Evolutionary conservation across 2,888 invertebrate species (phyloP).

Genomic region (Polydrusus pterygomalis): DNA sequence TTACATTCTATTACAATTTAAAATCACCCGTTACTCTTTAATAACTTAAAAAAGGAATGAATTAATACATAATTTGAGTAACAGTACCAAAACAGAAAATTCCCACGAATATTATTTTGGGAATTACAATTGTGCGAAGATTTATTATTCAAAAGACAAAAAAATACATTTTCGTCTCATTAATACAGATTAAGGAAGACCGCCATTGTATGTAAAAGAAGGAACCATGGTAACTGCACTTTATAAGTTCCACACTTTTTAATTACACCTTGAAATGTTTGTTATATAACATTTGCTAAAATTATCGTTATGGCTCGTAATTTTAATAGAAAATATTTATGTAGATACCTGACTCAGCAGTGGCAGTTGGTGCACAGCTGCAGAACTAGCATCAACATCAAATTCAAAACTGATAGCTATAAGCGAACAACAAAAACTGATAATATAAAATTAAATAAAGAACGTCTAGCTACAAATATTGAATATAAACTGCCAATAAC

Average conservation of each 20-base stretch:
- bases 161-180: conserved; percentile 19
- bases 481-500: too few relatives aligned
- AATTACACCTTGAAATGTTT: background rate
- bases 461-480: too few relatives aligned
- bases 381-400: too few relatives aligned
- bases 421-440: too few relatives aligned
- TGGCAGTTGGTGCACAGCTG: too few relatives aligned
- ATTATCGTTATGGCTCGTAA: background rate
- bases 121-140: conserved; percentile 5
- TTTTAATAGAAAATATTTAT: background rate
- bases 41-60: background rate
- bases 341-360: too few relatives aligned
- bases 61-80: background rate
- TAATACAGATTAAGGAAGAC: conserved; percentile 15
- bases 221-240: conserved; percentile 16
- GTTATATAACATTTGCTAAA: background rate
- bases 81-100: background rate
- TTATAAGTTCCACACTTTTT: conserved; percentile 2
- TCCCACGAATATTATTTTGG: conserved; percentile 12
- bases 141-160: conserved; percentile 6
- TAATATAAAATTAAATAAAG: too few relatives aligned
- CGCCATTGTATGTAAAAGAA: conserved; percentile 17
- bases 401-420: too few relatives aligned
- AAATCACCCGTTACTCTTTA: background rate
- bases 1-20: too few relatives aligned